Evolutionary conservation across 2,888 invertebrate species (phyloP).

Genomic region (Tiliacea citrago): DNA sequence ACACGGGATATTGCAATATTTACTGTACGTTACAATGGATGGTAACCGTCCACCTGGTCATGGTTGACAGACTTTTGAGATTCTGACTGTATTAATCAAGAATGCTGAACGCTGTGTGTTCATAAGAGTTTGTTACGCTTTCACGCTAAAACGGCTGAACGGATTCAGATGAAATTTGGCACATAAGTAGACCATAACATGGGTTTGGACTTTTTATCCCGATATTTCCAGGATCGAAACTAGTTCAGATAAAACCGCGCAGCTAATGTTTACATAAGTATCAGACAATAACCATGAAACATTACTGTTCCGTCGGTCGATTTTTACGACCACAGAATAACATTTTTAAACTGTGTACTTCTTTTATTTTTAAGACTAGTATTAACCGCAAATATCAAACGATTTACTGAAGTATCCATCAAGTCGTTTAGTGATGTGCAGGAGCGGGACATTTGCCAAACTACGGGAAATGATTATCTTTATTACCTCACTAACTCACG

Average conservation of each 20-base stretch:
- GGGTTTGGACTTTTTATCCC: too few relatives aligned
- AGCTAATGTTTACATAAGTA: background rate
- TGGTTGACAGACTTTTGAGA: background rate
- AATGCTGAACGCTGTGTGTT: background rate
- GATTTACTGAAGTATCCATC: conserved; percentile 16
- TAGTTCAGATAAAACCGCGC: too few relatives aligned
- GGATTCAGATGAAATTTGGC: too few relatives aligned
- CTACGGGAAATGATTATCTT: conserved; percentile 31
- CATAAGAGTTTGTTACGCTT: too few relatives aligned
- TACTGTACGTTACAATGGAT: too few relatives aligned
- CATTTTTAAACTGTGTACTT: background rate
- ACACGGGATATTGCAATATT: background rate
- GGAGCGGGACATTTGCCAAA: conserved; percentile 40
- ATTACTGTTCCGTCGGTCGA: conserved; percentile 1
- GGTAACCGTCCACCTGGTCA: too few relatives aligned
- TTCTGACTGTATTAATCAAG: background rate
- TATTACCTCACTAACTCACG: conserved; percentile 11
- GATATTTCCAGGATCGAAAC: too few relatives aligned
- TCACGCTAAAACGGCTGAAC: too few relatives aligned
- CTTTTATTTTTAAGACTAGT: conserved; percentile 1
- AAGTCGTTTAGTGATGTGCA: conserved; percentile 11
- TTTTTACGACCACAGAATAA: conserved; percentile 31
- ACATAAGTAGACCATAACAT: too few relatives aligned
- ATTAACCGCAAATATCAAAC: conserved; percentile 1
- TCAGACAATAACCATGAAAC: conserved; percentile 5